Percentiles rank a stretch among this genome's conserved stretches.
phyloP scores from a whole-genome alignment of 1,140 invertebrate genomes.

The Trinorchestia longiramus region DNA sequence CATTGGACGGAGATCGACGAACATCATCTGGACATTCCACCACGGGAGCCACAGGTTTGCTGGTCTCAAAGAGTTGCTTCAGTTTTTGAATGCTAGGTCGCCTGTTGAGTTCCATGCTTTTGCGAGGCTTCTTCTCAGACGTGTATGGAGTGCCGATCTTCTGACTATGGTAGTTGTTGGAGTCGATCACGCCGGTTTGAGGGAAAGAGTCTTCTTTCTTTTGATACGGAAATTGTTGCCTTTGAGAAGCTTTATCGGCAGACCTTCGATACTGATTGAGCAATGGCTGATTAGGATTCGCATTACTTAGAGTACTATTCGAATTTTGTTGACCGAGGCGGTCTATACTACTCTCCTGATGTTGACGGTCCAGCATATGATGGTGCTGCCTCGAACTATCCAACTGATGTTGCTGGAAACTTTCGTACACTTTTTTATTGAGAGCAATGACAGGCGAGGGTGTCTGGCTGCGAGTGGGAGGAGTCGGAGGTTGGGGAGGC shows the following conservation, averaged over 20 bases:
- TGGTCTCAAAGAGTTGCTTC: conserved; percentile 72
- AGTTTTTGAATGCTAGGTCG: conserved; percentile 72
- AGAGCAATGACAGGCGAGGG: conserved; percentile 62
- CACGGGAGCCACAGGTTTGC: background rate
- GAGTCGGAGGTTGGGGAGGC: conserved; percentile 45
- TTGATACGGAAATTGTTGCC: background rate
- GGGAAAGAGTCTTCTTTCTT: background rate
- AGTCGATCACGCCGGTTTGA: background rate
- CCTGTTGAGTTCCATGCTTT: conserved; percentile 68
- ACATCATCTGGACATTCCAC: background rate
- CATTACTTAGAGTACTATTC: background rate
- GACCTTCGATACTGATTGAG: background rate
- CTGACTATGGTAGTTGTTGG: background rate
- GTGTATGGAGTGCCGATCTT: background rate
- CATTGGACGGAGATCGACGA: background rate
- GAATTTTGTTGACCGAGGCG: background rate
- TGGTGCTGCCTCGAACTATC: background rate
- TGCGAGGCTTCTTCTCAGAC: conserved; percentile 60
- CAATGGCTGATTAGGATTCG: background rate
- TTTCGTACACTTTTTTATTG: conserved; percentile 56
- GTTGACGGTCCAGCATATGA: background rate
- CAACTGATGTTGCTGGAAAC: conserved; percentile 31
- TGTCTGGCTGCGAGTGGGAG: conserved; percentile 60
- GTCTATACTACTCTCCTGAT: background rate
- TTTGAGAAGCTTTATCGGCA: background rate